Evolutionary conservation across 2,888 invertebrate species (phyloP).

Genomic region (Drepanosiphum platanoidis): DNA sequence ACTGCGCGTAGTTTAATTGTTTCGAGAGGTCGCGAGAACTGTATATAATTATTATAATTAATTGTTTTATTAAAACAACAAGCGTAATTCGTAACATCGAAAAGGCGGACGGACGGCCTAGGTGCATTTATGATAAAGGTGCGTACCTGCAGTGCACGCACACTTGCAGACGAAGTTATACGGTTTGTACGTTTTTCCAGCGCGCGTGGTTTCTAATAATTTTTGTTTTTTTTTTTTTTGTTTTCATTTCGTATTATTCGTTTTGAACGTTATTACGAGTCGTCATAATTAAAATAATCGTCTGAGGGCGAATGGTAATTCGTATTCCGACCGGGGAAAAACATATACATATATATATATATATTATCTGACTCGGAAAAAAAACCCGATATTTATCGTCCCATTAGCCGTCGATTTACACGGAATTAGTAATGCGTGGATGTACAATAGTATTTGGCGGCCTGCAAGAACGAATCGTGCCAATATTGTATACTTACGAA

Average conservation of each 20-base stretch:
- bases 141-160: neutral
- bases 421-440: too few species aligned
- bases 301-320: neutral
- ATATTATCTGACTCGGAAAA: neutral
- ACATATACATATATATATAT: too few species aligned
- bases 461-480: too few species aligned
- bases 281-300: constrained; percentile 15
- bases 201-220: constrained; percentile 20
- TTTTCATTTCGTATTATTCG: neutral
- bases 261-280: neutral
- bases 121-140: constrained; percentile 27
- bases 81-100: constrained; percentile 29
- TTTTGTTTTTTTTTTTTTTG: neutral
- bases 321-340: neutral
- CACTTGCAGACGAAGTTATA: constrained; percentile 38
- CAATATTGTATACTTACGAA: too few species aligned
- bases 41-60: constrained; percentile 37
- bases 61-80: constrained; percentile 36
- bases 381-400: too few species aligned
- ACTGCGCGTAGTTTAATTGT: constrained; percentile 16
- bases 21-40: neutral
- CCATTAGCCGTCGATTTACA: too few species aligned
- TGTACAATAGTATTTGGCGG: too few species aligned
- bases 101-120: constrained; percentile 49
- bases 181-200: neutral